Conservation (phyloP, 2,888 invertebrate species). For the Stegophylla sp. region DNA sequence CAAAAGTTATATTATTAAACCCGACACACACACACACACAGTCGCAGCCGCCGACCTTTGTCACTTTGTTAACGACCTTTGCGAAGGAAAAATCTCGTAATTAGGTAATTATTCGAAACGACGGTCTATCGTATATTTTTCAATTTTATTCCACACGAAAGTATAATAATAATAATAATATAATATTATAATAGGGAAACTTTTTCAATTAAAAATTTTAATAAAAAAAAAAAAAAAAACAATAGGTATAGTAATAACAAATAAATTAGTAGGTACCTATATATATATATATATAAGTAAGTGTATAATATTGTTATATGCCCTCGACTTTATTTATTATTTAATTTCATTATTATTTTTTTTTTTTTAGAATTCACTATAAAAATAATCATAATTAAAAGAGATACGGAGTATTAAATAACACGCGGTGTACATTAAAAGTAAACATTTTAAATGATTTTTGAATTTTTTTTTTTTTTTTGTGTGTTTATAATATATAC, state of each 20-base stretch:
- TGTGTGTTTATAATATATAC: not conserved
- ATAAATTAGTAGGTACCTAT: too few species aligned
- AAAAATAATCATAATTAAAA: not conserved
- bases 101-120: slow-evolving; percentile 2
- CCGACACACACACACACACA: too few species aligned
- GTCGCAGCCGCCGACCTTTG: not conserved
- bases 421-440: not conserved
- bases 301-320: too few species aligned
- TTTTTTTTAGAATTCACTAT: not conserved
- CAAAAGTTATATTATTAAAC: too few species aligned
- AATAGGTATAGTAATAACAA: not conserved
- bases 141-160: slow-evolving; percentile 1
- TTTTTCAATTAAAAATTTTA: slow-evolving; percentile 54
- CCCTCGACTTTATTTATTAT: slow-evolving; percentile 10
- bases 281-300: too few species aligned
- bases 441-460: not conserved
- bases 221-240: not conserved
- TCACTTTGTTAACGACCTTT: slow-evolving; percentile 3
- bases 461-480: too few species aligned
- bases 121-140: not conserved
- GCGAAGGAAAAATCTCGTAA: slow-evolving; percentile 10
- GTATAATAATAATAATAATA: too few species aligned
- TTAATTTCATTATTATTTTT: not conserved
- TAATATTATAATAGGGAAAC: slow-evolving; percentile 19
- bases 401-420: not conserved